Evolutionary conservation across 2,113 vertebrate species (phyloP).

Genomic region (Neoarius graeffei): DNA sequence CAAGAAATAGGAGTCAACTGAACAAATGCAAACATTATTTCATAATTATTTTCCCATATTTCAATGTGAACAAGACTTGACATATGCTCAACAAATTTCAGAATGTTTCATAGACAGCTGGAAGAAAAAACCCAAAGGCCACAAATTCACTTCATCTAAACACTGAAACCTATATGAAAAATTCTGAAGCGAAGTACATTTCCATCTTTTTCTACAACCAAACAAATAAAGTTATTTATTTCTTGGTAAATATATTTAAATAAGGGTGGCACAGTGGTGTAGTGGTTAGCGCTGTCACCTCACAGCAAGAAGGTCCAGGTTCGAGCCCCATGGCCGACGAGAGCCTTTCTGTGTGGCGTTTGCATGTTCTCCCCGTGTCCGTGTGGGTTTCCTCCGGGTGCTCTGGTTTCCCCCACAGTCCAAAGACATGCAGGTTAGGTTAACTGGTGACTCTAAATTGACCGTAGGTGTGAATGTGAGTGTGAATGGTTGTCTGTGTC

Average conservation of each 20-base stretch:
- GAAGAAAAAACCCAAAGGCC: background rate
- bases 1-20: background rate
- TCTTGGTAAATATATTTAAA: background rate
- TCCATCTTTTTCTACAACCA: background rate
- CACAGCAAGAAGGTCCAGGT: too few species aligned
- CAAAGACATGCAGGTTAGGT: too few species aligned
- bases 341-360: too few species aligned
- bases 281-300: too few species aligned
- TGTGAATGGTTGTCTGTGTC: too few species aligned
- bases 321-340: too few species aligned
- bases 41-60: background rate
- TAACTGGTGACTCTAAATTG: too few species aligned
- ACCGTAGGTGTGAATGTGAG: too few species aligned
- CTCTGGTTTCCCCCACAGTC: too few species aligned
- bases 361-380: too few species aligned
- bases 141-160: background rate
- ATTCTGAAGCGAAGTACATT: background rate
- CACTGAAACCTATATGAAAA: background rate
- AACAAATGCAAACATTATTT: background rate
- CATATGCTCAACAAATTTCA: background rate
- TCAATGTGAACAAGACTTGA: background rate
- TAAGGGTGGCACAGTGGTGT: too few species aligned
- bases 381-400: too few species aligned
- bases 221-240: background rate
- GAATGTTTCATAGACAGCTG: background rate